A percentile compares a stretch with the other conserved stretches of the same genome.
These are phyloP conservation scores for Tragelaphus buxtoni DNA, from an alignment of 2,113 vertebrate genomes.

Conservation along the genomic window DNA sequence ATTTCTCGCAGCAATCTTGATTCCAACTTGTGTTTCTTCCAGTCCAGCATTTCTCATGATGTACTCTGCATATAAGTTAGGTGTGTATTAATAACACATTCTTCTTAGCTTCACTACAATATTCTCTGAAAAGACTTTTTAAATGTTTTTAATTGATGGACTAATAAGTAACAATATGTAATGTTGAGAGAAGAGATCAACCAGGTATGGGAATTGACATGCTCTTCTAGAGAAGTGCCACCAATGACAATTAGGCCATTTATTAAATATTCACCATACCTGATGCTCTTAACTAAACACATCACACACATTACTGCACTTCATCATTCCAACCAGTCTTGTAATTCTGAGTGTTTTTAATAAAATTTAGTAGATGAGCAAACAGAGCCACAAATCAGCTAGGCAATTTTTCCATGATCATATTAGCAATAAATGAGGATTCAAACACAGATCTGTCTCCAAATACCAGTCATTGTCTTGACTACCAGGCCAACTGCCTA, in stretches of 20 bases:
- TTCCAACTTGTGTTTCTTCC: too few species aligned
- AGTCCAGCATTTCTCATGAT: too few species aligned
- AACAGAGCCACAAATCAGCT: neutral
- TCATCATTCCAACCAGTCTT: neutral
- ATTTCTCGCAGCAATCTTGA: too few species aligned
- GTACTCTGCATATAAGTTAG: neutral
- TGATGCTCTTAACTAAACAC: neutral
- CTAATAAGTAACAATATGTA: neutral
- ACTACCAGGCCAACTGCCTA: neutral
- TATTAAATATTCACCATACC: neutral
- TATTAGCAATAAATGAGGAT: neutral
- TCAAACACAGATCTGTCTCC: neutral
- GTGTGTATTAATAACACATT: neutral
- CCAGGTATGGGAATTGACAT: neutral
- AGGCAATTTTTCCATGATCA: neutral
- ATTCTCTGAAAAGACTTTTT: neutral
- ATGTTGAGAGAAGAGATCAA: neutral
- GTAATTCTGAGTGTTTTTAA: neutral
- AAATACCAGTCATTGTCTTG: neutral
- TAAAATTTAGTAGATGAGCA: neutral
- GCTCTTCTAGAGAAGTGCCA: neutral
- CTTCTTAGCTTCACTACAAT: neutral
- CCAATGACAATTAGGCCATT: neutral
- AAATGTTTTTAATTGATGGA: neutral
- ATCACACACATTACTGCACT: neutral